phyloP scores from a whole-genome alignment of 2,113 vertebrate species.

The Leuciscus idus region DNA sequence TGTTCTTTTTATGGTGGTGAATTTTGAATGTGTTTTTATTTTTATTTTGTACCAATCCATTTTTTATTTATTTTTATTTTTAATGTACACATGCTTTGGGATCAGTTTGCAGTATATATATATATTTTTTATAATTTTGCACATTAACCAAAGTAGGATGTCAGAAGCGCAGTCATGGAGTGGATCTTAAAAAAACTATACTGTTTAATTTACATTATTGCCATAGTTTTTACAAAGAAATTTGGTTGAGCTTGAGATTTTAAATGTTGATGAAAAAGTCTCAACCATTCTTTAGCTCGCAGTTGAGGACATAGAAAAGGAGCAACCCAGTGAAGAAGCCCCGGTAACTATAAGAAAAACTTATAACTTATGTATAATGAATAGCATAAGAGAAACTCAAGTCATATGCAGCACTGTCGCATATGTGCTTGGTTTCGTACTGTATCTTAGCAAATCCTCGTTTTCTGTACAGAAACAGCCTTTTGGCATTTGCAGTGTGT shows the following conservation, averaged over 20 bases:
- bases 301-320: constrained; percentile 59
- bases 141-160: not conserved
- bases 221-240: not conserved
- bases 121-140: not conserved
- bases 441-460: constrained; percentile 6
- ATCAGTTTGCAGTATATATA: not conserved
- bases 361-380: constrained; percentile 63
- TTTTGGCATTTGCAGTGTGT: not conserved
- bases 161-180: not conserved
- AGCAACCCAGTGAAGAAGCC: constrained; percentile 65
- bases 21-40: not conserved
- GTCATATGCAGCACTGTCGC: constrained; percentile 8
- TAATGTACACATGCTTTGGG: not conserved
- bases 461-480: not conserved
- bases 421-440: constrained; percentile 37
- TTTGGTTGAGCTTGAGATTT: constrained; percentile 18
- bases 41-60: not conserved
- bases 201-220: too few species aligned
- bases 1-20: not conserved
- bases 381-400: constrained; percentile 36
- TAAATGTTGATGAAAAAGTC: constrained; percentile 24
- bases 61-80: not conserved
- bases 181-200: not conserved
- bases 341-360: constrained; percentile 58
- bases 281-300: constrained; percentile 42